Evolutionary conservation across 2,888 invertebrate species (phyloP), one percentile per base, ranked within the genome.

Genomic region (Alloplasta piceator): DNA sequence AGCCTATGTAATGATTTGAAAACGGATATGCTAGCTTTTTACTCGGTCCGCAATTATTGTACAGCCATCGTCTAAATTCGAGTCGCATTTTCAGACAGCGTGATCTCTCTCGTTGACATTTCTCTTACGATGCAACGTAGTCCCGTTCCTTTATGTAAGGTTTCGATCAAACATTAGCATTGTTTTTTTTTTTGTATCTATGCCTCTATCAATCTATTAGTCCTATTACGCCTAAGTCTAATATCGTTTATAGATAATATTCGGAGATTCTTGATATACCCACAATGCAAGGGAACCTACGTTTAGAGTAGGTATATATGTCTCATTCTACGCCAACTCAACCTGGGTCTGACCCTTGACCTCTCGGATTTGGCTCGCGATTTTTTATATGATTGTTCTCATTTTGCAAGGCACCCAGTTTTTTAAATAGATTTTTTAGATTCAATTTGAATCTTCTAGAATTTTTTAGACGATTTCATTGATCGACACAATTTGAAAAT

Each of bases 221-320:
- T 81, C 80, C 66, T 78, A 84, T 82, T 85, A 85, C 81, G 73
- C 79, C 87, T 89, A 88, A 76, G 85, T 85, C 88, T 74, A 74
- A 87, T 68, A 83, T 88, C 63, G 85, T 87, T 85, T 80, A 83
- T 89, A 87, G 84, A 86, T 78, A 82, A 85, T 86, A 85, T 78
- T 78, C 80, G 75, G 78, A 85, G 84, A 87, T 86, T 86, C 86
- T 86, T 86, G 86, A 85, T 87, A 85, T 86, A 87, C 84, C 26
- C 84, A 84, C 86, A 85, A 88, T 87, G 86, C 89, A 86, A 86
- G 87, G 84, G 88, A 82, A 85, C 87, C 88, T 88, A 89, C 85
- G 72, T 85, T 88, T 87, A 89, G 85, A 85, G 85, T 89, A 88
- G 85, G 71, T 78, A 80, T 61, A n/a, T 48, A 38, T 71, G 1